Conservation (phyloP, 1,140 invertebrate species). For the Paraescarpia echinospica region DNA sequence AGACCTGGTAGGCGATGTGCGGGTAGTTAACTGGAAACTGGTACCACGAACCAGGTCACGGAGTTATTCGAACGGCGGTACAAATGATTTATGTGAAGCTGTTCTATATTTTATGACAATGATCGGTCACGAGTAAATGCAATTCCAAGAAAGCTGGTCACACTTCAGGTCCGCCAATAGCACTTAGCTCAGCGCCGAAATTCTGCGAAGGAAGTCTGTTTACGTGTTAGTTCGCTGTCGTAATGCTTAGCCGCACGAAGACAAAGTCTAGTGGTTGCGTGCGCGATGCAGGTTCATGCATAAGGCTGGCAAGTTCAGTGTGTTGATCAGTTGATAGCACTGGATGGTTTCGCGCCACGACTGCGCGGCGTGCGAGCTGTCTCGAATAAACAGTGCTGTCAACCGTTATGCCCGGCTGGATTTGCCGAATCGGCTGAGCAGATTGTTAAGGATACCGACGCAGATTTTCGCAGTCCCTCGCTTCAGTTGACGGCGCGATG, state of each 20-base stretch:
- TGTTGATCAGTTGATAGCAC: slow-evolving; percentile 1
- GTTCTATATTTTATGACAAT: slow-evolving; percentile 6
- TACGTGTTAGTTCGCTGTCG: slow-evolving; percentile 3
- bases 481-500: background rate
- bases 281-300: slow-evolving; percentile 3
- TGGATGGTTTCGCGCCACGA: slow-evolving; percentile 3
- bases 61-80: background rate
- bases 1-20: background rate
- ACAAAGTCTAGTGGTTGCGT: background rate
- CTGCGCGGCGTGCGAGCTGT: slow-evolving; percentile 1
- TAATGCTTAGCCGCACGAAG: slow-evolving; percentile 3
- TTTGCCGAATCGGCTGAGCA: background rate
- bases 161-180: slow-evolving; percentile 3
- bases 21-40: slow-evolving; percentile 4
- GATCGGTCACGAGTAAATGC: background rate
- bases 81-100: background rate
- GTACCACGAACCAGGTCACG: background rate
- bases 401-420: slow-evolving; percentile 3
- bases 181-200: background rate
- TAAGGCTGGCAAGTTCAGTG: background rate
- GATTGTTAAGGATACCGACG: background rate
- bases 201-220: slow-evolving; percentile 4
- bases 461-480: slow-evolving; percentile 3
- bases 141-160: slow-evolving; percentile 5
- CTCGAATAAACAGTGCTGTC: slow-evolving; percentile 4